phyloP scores from a whole-genome alignment of 1,140 invertebrate genomes.

The Cardiocondyla obscurior region DNA sequence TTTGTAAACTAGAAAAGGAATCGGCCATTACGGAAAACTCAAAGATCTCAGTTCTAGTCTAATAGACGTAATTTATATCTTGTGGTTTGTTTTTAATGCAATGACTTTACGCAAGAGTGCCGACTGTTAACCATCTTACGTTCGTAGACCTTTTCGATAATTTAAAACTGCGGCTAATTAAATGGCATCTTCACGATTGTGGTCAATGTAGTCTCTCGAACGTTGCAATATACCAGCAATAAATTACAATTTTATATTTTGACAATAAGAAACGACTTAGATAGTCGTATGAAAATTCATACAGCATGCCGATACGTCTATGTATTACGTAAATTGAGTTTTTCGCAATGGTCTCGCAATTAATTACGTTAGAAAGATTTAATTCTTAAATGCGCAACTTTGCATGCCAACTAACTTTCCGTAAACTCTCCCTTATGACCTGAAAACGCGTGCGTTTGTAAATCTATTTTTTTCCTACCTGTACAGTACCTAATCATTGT shows the following conservation, averaged over 20 bases:
- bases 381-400: too few relatives aligned
- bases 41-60: neutral
- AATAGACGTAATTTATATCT: neutral
- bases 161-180: neutral
- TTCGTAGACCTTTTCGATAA: neutral
- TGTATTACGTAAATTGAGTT: constrained; percentile 27
- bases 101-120: neutral
- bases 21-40: constrained; percentile 49
- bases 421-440: too few relatives aligned
- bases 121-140: neutral
- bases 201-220: neutral
- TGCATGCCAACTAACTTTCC: too few relatives aligned
- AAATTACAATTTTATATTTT: neutral
- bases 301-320: too few relatives aligned
- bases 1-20: constrained; percentile 13
- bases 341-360: constrained; percentile 57
- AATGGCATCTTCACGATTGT: neutral
- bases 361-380: too few relatives aligned
- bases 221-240: neutral
- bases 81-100: neutral
- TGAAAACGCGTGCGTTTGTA: too few relatives aligned
- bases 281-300: too few relatives aligned
- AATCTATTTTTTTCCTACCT: too few relatives aligned
- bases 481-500: too few relatives aligned
- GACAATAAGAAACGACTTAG: neutral